These are phyloP conservation scores for Hyposoter didymator DNA, from an alignment of 2,888 invertebrate genomes.

Conservation along the genomic window DNA sequence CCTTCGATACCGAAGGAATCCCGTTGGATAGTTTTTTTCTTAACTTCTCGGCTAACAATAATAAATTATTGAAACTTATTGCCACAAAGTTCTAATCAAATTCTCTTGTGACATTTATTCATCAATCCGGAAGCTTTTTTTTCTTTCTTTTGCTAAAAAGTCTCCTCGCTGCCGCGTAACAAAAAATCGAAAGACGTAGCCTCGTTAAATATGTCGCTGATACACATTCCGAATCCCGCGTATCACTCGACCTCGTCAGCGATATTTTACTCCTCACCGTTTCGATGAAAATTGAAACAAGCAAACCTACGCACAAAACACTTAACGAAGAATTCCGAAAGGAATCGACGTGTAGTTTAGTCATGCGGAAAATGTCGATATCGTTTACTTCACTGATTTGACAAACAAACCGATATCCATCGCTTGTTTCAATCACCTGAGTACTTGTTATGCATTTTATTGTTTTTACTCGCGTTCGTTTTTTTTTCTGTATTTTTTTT, in stretches of 20 bases:
- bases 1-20: not conserved
- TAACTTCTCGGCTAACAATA: not conserved
- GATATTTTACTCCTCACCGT: conserved; percentile 25
- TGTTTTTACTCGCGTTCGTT: conserved; percentile 18
- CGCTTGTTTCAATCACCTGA: conserved; percentile 9
- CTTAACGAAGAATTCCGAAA: conserved; percentile 47
- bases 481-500: too few species aligned
- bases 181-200: conserved; percentile 4
- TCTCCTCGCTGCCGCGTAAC: not conserved
- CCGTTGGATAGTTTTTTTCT: not conserved
- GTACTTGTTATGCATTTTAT: conserved; percentile 11
- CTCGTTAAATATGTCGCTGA: conserved; percentile 2
- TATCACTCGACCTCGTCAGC: not conserved
- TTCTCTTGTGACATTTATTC: too few species aligned
- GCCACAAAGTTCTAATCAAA: too few species aligned
- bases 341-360: conserved; percentile 37
- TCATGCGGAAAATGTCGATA: conserved; percentile 52
- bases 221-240: conserved; percentile 1
- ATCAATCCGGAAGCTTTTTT: not conserved
- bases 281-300: conserved; percentile 43
- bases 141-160: not conserved
- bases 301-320: conserved; percentile 41
- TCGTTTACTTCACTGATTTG: conserved; percentile 42
- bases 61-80: not conserved
- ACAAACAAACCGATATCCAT: conserved; percentile 47